Percentiles rank a stretch among this genome's conserved stretches.
Conservation (phyloP, 2,113 vertebrate genomes). For the Chamaetylas fuelleborni region DNA sequence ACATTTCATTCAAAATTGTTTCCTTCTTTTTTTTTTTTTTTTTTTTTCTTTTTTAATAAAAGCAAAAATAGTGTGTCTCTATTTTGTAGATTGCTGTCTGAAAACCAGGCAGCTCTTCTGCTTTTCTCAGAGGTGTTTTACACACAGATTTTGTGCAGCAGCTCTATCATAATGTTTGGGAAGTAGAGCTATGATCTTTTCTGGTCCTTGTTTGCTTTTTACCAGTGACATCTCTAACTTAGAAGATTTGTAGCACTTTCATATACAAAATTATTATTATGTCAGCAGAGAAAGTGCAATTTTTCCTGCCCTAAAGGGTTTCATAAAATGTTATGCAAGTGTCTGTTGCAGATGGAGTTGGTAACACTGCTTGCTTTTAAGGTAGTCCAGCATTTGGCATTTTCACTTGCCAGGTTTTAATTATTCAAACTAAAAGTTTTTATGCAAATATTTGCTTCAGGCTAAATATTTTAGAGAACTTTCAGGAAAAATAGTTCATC, state of each 20-base stretch:
- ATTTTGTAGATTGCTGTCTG: not conserved
- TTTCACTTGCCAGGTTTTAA: constrained; percentile 46
- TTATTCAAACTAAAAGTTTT: constrained; percentile 40
- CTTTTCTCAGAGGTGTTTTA: not conserved
- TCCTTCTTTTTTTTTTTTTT: not conserved
- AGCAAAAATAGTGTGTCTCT: rapidly evolving
- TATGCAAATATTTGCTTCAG: constrained; percentile 33
- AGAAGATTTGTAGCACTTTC: not conserved
- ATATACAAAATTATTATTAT: constrained; percentile 9
- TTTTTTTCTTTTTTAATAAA: not conserved
- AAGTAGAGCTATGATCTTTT: not conserved
- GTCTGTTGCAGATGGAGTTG: not conserved
- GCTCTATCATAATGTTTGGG: not conserved
- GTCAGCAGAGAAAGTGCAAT: not conserved
- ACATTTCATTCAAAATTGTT: not conserved
- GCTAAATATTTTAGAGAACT: constrained; percentile 28
- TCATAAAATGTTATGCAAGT: constrained; percentile 28
- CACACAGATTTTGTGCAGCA: not conserved
- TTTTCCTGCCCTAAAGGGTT: constrained; percentile 30
- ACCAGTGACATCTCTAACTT: not conserved
- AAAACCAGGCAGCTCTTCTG: not conserved
- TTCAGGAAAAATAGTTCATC: not conserved
- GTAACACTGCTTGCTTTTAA: constrained; percentile 17
- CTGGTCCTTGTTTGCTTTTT: constrained; percentile 34
- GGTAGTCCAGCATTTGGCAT: constrained; percentile 29